Percentiles rank a stretch among this genome's conserved stretches.
These are phyloP conservation scores for Chydorus sphaericus DNA, from an alignment of 2,888 invertebrate species.

Conservation along the genomic window DNA sequence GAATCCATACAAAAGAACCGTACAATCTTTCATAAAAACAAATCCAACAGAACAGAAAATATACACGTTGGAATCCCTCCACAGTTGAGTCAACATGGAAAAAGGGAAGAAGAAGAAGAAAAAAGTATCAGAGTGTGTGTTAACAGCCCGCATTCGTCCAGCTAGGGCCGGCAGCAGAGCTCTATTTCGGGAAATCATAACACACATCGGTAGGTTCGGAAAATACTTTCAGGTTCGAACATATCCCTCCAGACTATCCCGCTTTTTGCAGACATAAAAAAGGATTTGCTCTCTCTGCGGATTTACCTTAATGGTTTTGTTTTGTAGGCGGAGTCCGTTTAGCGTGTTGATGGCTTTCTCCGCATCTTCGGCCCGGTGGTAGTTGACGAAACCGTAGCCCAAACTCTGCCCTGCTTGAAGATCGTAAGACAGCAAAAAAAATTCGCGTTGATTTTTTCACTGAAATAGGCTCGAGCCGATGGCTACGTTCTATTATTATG, in stretches of 20 bases:
- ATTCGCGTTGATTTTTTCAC: too few relatives aligned
- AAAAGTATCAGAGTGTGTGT: background rate
- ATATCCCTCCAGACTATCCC: too few relatives aligned
- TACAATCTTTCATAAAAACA: too few relatives aligned
- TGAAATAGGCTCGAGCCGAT: background rate
- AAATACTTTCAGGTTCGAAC: too few relatives aligned
- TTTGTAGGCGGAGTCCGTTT: conserved; percentile 93
- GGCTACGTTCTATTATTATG: too few relatives aligned
- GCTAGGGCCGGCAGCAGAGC: background rate
- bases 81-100: background rate
- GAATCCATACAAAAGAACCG: too few relatives aligned
- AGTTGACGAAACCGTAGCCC: conserved; percentile 99
- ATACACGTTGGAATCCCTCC: background rate
- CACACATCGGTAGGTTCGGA: too few relatives aligned
- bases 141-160: background rate
- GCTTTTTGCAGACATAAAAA: too few relatives aligned
- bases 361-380: conserved; percentile 92
- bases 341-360: conserved; percentile 96
- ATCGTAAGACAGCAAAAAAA: background rate
- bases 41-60: background rate
- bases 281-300: too few relatives aligned
- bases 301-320: conserved; percentile 94
- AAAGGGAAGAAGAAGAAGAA: background rate
- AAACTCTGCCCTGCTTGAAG: conserved; percentile 71
- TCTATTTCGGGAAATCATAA: conserved; percentile 7